Conservation (phyloP, 1,140 invertebrate species). For the Cyclina sinensis region DNA sequence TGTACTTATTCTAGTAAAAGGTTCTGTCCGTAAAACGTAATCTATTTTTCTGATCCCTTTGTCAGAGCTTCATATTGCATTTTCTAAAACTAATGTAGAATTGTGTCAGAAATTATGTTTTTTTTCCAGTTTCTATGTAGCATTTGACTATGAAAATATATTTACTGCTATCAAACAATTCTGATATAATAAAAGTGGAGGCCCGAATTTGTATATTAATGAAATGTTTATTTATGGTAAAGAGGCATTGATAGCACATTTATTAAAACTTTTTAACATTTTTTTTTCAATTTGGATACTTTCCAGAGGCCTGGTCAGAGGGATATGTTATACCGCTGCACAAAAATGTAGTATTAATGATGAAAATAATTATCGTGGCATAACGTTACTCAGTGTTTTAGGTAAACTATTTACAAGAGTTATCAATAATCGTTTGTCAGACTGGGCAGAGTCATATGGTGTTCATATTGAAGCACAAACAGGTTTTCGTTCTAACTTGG, state of each 20-base stretch:
- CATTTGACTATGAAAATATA: no score
- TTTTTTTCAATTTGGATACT: slow-evolving; percentile 13
- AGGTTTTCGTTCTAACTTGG: background rate
- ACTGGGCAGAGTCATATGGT: slow-evolving; percentile 35
- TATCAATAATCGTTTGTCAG: slow-evolving; percentile 55
- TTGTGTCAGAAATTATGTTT: no score
- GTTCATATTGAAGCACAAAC: slow-evolving; percentile 24
- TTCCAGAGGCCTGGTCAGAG: slow-evolving; percentile 11
- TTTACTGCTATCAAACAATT: slow-evolving; percentile 21
- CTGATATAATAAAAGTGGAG: background rate
- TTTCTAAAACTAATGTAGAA: no score
- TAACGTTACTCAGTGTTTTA: slow-evolving; percentile 35
- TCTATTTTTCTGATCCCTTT: no score
- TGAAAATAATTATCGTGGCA: slow-evolving; percentile 47
- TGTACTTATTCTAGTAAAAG: no score
- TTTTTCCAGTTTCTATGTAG: no score
- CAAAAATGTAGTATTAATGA: slow-evolving; percentile 29
- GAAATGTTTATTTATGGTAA: slow-evolving; percentile 37
- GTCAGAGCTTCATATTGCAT: no score
- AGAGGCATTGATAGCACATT: background rate
- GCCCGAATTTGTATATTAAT: slow-evolving; percentile 13
- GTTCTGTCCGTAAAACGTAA: no score
- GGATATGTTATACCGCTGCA: slow-evolving; percentile 28
- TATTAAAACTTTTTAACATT: slow-evolving; percentile 4
- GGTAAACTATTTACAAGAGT: slow-evolving; percentile 41